These are phyloP conservation scores for Hydrolagus affinis DNA, from an alignment of 2,113 vertebrate species.

Conservation along the genomic window DNA sequence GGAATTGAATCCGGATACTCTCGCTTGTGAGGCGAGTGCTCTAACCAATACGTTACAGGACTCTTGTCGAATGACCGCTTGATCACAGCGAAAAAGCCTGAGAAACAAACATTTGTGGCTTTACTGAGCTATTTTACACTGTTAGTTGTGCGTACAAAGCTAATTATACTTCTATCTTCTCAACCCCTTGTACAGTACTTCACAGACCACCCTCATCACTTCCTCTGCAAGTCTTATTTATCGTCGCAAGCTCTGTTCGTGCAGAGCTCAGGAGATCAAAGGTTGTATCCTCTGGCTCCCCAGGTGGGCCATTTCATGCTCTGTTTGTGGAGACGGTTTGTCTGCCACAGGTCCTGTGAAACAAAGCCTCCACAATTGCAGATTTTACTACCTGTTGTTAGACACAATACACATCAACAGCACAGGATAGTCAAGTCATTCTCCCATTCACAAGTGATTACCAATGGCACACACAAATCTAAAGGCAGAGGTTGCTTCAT, in stretches of 20 bases:
- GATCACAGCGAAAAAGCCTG: too few relatives aligned
- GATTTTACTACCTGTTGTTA: conserved; percentile 32
- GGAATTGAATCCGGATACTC: too few relatives aligned
- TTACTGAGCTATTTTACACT: too few relatives aligned
- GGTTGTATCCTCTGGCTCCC: not conserved
- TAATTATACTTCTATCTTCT: conserved; percentile 22
- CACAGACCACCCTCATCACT: conserved; percentile 20
- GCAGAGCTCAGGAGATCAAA: conserved; percentile 16
- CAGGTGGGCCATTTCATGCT: conserved; percentile 28
- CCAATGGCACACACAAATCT: conserved; percentile 15
- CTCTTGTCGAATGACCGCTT: too few relatives aligned
- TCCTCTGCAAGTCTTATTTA: not conserved
- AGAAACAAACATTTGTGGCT: too few relatives aligned
- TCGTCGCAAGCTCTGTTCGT: not conserved
- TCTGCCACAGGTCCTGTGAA: conserved; percentile 1
- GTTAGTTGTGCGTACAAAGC: not conserved
- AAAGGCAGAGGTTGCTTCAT: conserved; percentile 6
- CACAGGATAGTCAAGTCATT: conserved; percentile 31
- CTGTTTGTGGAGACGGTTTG: conserved; percentile 19
- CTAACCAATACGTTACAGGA: too few relatives aligned
- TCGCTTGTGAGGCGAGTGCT: too few relatives aligned
- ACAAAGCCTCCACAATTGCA: conserved; percentile 24
- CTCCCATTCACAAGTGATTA: conserved; percentile 29
- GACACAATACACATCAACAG: conserved; percentile 14
- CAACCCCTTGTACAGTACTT: not conserved